Conservation (phyloP, 2,888 invertebrate genomes). For the Petrophora chlorosata region DNA sequence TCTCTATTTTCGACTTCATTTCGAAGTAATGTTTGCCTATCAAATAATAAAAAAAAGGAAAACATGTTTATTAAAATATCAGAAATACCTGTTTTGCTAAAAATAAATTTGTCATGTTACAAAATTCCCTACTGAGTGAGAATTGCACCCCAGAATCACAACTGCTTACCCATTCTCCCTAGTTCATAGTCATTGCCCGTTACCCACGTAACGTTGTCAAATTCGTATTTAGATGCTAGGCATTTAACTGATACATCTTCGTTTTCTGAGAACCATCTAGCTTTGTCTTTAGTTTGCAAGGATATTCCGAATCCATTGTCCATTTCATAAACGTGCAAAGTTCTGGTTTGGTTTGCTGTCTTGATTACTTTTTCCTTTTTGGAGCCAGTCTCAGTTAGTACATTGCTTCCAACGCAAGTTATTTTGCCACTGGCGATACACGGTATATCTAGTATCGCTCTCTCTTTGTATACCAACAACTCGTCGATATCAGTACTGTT, state of each 20-base stretch:
- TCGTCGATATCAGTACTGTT: constrained; percentile 13
- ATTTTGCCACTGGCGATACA: constrained; percentile 53
- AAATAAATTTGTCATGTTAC: too few species aligned
- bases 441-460: constrained; percentile 47
- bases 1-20: too few species aligned
- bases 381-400: background rate
- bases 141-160: too few species aligned
- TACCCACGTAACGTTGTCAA: constrained; percentile 59
- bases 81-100: too few species aligned
- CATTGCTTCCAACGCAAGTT: constrained; percentile 56
- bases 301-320: constrained; percentile 59
- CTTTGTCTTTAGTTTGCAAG: constrained; percentile 32
- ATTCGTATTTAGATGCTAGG: constrained; percentile 64
- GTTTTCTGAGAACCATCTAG: constrained; percentile 56
- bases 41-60: too few species aligned
- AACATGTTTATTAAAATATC: too few species aligned
- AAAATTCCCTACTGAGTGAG: too few species aligned
- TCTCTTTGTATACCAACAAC: constrained; percentile 45
- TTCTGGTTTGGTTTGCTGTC: constrained; percentile 22
- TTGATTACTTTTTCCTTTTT: background rate
- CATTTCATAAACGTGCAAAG: constrained; percentile 61
- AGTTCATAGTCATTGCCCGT: constrained; percentile 31
- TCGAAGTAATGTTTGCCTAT: too few species aligned
- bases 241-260: constrained; percentile 54
- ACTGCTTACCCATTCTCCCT: constrained; percentile 1